These are phyloP conservation scores for Atta texana DNA, from an alignment of 1,140 invertebrate species.

Conservation along the genomic window DNA sequence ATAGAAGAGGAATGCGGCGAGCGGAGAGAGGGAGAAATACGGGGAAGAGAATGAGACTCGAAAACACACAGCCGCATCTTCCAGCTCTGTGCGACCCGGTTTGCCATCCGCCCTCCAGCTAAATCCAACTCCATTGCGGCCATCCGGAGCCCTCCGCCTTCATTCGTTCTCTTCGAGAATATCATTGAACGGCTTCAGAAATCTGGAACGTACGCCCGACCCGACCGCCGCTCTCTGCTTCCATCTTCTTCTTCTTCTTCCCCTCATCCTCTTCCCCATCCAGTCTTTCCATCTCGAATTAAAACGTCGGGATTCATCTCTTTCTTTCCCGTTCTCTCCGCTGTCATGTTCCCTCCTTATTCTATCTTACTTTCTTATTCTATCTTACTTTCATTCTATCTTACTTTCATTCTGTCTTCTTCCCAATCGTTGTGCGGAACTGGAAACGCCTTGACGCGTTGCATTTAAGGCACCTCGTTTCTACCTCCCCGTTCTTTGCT, in stretches of 20 bases:
- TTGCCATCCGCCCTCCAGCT: constrained; percentile 72
- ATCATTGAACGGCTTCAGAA: constrained; percentile 77
- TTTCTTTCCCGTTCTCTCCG: constrained; percentile 16
- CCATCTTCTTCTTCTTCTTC: neutral
- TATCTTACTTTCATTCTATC: neutral
- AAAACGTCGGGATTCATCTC: constrained; percentile 63
- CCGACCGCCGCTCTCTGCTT: neutral
- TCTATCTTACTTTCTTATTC: constrained; percentile 17
- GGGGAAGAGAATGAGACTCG: constrained; percentile 69
- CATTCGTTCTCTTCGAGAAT: constrained; percentile 76
- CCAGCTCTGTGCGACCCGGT: constrained; percentile 66
- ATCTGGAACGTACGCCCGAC: constrained; percentile 72
- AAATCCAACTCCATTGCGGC: constrained; percentile 78
- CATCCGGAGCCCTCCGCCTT: constrained; percentile 73
- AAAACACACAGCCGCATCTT: constrained; percentile 70
- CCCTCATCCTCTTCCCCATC: neutral
- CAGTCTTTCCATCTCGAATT: constrained; percentile 57
- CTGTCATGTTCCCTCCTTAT: neutral
- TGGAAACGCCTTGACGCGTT: constrained; percentile 43
- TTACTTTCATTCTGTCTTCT: constrained; percentile 14
- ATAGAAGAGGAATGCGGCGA: neutral
- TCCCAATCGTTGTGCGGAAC: neutral
- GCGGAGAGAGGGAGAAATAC: neutral
- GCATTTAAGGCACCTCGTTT: constrained; percentile 60
- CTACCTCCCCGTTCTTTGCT: constrained; percentile 39